Evolutionary conservation across 2,113 vertebrate species (phyloP), one percentile per base, ranked within the genome.

Genomic region (Polypterus bichir): DNA sequence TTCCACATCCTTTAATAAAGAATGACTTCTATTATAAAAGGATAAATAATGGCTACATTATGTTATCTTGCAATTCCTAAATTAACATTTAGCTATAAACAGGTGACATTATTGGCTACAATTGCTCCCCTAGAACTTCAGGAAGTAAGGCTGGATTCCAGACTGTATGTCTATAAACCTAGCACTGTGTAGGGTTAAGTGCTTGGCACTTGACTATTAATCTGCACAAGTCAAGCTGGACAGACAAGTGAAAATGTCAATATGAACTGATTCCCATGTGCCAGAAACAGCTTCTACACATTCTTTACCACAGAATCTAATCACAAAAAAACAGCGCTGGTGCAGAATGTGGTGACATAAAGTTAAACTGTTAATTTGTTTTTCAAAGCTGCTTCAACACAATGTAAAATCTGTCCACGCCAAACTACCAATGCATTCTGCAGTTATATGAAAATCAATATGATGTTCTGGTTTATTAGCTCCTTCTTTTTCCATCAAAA

Each of bases 401-500:
- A 7, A 52, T 8, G 51, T 52, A 8, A 52, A 52, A 52, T 8
- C 51, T 3, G 7, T 52, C 10, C 51, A 1, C 51, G 1, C 27
- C 27, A 70, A 71, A 68, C 60, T 46, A 1, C 57, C 69, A 61
- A 71, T 3, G 68, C 54, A 71, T 54, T 61, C 63, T 66, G 64
- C 60, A 68, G 45, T 60, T 44, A 49, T 70, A 62, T 10, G 62
- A 68, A 72, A 63, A 73, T 63, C 60, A 48, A 47, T 66, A 67
- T 51, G 66, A 63, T 63, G 65, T 65, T 72, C 61, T 59, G 58
- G 27, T 27, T 27, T 27, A 27, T 27, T 27, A 27, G 27, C 27
- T 27, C 27, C 27, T 27, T 27, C 27, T 27, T 27, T 27, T 27
- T 27, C 27, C 27, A 27, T 27, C 27, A 27, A 27, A 1, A 27